Evolutionary conservation across 2,113 vertebrate species (phyloP).

Genomic region (Podilymbus podiceps): DNA sequence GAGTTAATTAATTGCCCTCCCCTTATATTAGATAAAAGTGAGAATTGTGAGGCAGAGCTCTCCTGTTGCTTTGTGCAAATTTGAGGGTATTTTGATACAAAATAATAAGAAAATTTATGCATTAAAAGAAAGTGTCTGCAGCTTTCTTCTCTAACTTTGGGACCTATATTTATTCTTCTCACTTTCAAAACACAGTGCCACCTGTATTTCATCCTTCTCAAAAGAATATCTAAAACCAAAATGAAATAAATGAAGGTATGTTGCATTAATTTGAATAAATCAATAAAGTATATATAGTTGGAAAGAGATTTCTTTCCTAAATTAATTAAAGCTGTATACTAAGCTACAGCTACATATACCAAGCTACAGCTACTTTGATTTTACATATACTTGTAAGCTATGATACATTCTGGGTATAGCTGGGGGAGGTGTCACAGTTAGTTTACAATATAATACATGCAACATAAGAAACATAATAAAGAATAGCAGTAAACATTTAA

Average conservation of each 20-base stretch:
- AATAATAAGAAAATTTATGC: neutral
- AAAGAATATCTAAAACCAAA: neutral
- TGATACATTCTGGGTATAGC: neutral
- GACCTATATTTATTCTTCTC: neutral
- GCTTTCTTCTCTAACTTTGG: neutral
- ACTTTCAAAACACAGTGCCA: neutral
- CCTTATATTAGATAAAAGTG: neutral
- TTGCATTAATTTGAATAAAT: neutral
- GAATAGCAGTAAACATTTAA: neutral
- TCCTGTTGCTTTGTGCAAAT: neutral
- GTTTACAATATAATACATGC: neutral
- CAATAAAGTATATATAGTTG: neutral
- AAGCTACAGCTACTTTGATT: neutral
- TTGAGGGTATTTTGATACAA: neutral
- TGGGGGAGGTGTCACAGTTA: neutral
- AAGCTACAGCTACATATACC: neutral
- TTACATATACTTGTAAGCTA: neutral
- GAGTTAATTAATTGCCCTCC: neutral
- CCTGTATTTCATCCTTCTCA: neutral
- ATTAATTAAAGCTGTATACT: neutral
- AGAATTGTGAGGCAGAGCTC: neutral
- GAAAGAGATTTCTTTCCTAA: accelerated
- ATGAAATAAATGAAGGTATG: accelerated
- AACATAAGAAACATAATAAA: accelerated
- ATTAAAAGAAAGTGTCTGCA: neutral